phyloP scores from a whole-genome alignment of 2,888 invertebrate species.

The Hypena proboscidalis region DNA sequence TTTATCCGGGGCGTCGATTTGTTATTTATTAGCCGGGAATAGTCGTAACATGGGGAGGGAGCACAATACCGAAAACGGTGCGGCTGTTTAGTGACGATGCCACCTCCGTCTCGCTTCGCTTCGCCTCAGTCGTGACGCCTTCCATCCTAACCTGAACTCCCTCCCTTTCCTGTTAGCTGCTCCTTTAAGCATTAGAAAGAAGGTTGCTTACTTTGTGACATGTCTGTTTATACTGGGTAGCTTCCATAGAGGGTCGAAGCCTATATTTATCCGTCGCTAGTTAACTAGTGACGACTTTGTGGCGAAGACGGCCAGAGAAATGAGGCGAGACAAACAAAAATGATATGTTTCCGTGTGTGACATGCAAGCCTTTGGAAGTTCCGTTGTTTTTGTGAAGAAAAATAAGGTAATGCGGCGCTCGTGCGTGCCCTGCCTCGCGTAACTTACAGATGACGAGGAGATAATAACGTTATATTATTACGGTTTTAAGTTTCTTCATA shows the following conservation, averaged over 20 bases:
- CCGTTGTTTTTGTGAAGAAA: constrained; percentile 57
- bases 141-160: constrained; percentile 64
- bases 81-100: constrained; percentile 79
- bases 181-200: constrained; percentile 46
- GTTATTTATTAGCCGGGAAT: constrained; percentile 84
- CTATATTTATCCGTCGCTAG: constrained; percentile 73
- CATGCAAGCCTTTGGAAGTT: constrained; percentile 62
- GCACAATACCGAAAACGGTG: constrained; percentile 79
- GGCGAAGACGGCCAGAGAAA: constrained; percentile 69
- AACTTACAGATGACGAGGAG: constrained; percentile 48
- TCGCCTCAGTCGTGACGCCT: constrained; percentile 56
- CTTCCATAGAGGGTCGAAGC: constrained; percentile 62
- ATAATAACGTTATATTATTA: constrained; percentile 53
- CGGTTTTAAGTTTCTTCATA: constrained; percentile 41
- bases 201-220: constrained; percentile 56
- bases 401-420: constrained; percentile 59
- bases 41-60: constrained; percentile 79
- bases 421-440: constrained; percentile 52
- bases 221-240: constrained; percentile 59
- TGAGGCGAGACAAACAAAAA: constrained; percentile 73
- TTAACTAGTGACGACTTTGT: constrained; percentile 71
- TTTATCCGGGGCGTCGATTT: constrained; percentile 82
- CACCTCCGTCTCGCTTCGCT: constrained; percentile 71
- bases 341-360: constrained; percentile 69
- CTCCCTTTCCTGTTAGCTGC: constrained; percentile 54